Evolutionary conservation across 2,797 vertebrate genomes (phyloP).

Genomic region (Molothrus aeneus): DNA sequence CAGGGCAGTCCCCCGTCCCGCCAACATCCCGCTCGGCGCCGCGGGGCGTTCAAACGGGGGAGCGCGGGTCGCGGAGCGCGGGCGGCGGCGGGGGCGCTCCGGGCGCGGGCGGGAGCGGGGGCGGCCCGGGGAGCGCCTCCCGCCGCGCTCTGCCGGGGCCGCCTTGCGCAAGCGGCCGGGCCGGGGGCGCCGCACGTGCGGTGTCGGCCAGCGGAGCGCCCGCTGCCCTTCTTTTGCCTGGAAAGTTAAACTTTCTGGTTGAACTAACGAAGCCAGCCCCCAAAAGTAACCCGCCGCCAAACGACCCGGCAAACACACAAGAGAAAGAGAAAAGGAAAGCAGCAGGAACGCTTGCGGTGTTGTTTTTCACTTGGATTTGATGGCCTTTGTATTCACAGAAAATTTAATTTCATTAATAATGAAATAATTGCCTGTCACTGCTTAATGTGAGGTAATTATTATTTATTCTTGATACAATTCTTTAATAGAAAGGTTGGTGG

Average conservation of each 20-base stretch:
- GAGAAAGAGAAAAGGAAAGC: neutral
- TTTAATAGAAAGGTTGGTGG: neutral
- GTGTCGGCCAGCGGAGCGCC: neutral
- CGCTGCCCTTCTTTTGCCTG: neutral
- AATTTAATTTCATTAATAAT: neutral
- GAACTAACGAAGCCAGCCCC: neutral
- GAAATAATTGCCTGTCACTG: neutral
- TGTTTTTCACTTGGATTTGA: neutral
- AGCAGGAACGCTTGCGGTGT: neutral
- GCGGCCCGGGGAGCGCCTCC: neutral
- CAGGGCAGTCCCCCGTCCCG: too few relatives aligned
- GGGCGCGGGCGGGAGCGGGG: too few relatives aligned
- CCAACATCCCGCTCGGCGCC: neutral
- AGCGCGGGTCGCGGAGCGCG: too few relatives aligned
- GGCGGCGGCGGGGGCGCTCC: too few relatives aligned
- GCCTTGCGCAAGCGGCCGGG: neutral
- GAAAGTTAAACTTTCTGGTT: constrained; percentile 19
- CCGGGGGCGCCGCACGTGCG: neutral
- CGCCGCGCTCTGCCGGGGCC: too few relatives aligned
- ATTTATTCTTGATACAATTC: neutral
- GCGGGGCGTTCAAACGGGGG: neutral
- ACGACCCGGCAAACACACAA: neutral
- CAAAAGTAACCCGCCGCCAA: neutral
- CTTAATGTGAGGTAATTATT: neutral
- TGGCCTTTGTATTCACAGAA: neutral